Base-by-base conservation (phyloP, 2,888 invertebrate species). In the Lasioglossum pauxillum region DNA sequence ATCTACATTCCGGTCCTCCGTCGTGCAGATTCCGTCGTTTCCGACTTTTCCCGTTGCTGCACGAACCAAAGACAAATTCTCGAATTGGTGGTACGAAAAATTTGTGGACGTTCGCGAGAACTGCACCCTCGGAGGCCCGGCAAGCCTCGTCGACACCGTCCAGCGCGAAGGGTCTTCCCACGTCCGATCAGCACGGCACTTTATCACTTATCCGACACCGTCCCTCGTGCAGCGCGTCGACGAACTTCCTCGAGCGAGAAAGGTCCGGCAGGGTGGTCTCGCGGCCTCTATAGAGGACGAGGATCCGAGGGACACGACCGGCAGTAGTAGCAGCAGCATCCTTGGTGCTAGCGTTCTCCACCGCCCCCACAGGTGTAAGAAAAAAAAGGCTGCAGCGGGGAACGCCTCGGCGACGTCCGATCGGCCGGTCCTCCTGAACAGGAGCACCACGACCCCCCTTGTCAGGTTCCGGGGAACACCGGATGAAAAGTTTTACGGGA, bases 401-500 rank as follows among this genome's bases (percentile, higher is more conserved):
- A 88, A 67, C 84, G 86, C 86, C 86, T 89, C 80, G 83, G n/a
- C 84, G 81, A 72, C 35, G 35, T 35, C 44, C 67, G 69, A 53
- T 57, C 75, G 71, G 44, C 16, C 23, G 31, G 5, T 64, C 38
- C 69, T 38, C 23, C 19, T 31, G 35, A 10, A 3, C 69, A 35
- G 27, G 14, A 27, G 16, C 64, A 5, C 46, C 46, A 5, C 19
- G 64, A 8, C 31, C 31, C 31, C 16, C 64, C 16, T 64, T 0
- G 31, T 19, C 64, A 19, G 7, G 31, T 5, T 64, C 16, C 64
- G 74, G 83, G 80, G 64, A 74, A 72, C 49, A 23, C 35, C 23
- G 76, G 80, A 87, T 83, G 82, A 86, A 90, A 89, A 82, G 83
- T 87, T 87, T 83, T 78, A 80, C 78, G 38, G 44, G 67, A 75